phyloP scores from a whole-genome alignment of 2,888 invertebrate genomes.

The Autographa gamma region DNA sequence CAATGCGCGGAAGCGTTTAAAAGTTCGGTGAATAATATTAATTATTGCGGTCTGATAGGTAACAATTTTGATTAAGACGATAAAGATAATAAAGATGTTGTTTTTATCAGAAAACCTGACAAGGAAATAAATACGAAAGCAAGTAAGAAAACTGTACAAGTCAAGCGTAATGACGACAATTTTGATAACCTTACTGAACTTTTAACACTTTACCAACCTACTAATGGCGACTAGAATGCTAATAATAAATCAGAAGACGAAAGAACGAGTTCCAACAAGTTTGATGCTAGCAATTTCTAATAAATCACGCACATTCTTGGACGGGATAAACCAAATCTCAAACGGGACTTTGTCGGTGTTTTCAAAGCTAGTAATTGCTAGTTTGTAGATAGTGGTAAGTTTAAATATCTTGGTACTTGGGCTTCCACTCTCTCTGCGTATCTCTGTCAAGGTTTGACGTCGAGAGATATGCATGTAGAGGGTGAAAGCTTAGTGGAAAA shows the following conservation, averaged over 20 bases:
- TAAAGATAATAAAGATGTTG: background rate
- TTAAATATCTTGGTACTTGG: slow-evolving; percentile 46
- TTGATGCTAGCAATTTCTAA: background rate
- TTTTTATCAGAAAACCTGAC: background rate
- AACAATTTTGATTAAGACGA: background rate
- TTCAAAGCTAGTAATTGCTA: slow-evolving; percentile 51
- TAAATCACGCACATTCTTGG: background rate
- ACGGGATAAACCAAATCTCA: slow-evolving; percentile 11
- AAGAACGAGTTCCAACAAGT: background rate
- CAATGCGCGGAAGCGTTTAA: slow-evolving; percentile 50
- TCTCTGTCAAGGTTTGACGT: slow-evolving; percentile 56
- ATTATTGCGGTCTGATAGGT: slow-evolving; percentile 17
- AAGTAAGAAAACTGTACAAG: background rate
- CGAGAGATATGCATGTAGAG: slow-evolving; percentile 56
- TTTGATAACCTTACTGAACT: background rate
- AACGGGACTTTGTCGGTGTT: slow-evolving; percentile 36
- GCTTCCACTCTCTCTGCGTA: slow-evolving; percentile 56
- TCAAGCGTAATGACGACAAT: background rate
- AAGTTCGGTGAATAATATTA: slow-evolving; percentile 34
- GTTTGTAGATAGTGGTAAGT: slow-evolving; percentile 45
- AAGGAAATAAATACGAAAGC: background rate
- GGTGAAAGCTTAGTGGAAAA: slow-evolving; percentile 51
- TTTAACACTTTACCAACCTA: background rate
- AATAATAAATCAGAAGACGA: slow-evolving; percentile 5
- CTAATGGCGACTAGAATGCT: background rate